These are phyloP conservation scores for Apamea crenata DNA, from an alignment of 2,888 invertebrate genomes.

Conservation along the genomic window DNA sequence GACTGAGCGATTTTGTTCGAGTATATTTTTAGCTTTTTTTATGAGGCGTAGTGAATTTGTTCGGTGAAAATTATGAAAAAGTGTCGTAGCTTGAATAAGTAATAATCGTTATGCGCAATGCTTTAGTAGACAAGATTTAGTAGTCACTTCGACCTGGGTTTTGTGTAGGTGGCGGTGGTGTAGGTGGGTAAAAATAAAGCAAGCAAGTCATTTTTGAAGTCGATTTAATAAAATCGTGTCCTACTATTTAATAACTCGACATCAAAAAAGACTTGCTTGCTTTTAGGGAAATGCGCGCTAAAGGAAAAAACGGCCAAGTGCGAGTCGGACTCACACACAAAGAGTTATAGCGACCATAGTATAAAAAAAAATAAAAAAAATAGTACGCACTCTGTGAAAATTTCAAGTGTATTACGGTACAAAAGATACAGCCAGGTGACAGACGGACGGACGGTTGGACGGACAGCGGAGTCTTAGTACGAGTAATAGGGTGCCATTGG, in stretches of 20 bases:
- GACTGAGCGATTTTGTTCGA: slow-evolving; percentile 42
- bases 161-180: too few relatives aligned
- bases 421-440: background rate
- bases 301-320: background rate
- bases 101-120: background rate
- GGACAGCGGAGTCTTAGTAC: background rate
- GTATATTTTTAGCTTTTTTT: slow-evolving; percentile 43
- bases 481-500: background rate
- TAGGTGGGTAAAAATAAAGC: too few relatives aligned
- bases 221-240: too few relatives aligned
- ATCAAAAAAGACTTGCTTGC: background rate
- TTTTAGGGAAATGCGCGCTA: background rate
- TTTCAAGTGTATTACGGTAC: background rate
- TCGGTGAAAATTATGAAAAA: slow-evolving; percentile 11
- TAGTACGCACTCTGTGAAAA: too few relatives aligned
- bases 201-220: too few relatives aligned
- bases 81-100: slow-evolving; percentile 6
- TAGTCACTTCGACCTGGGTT: background rate
- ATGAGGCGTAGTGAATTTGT: slow-evolving; percentile 15
- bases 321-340: background rate
- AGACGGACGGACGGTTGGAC: background rate
- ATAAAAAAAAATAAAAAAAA: too few relatives aligned
- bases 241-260: background rate
- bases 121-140: background rate
- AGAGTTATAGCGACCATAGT: background rate